phyloP scores from a whole-genome alignment of 2,113 vertebrate genomes.

The Hippocampus abdominalis region DNA sequence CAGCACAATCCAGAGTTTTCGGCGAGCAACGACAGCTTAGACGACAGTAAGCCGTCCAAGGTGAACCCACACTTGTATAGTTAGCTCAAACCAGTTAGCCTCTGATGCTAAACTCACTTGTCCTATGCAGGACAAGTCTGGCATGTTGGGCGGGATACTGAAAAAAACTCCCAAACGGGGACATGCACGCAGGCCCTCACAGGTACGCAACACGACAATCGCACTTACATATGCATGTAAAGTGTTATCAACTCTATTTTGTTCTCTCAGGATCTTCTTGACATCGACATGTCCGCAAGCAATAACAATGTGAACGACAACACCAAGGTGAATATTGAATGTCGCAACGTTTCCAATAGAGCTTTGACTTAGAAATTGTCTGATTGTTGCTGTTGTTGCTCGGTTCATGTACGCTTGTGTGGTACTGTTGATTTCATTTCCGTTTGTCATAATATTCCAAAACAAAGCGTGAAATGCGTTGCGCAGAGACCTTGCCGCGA shows the following conservation, averaged over 20 bases:
- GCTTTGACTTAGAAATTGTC: too few relatives aligned
- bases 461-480: too few relatives aligned
- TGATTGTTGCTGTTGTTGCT: too few relatives aligned
- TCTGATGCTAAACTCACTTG: constrained; percentile 7
- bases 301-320: background rate
- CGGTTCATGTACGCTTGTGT: too few relatives aligned
- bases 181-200: constrained; percentile 37
- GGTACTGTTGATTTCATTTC: too few relatives aligned
- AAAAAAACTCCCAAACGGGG: constrained; percentile 37
- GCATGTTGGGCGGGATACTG: constrained; percentile 24
- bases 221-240: background rate
- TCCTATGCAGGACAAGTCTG: constrained; percentile 42
- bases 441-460: too few relatives aligned
- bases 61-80: constrained; percentile 8
- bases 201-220: constrained; percentile 18
- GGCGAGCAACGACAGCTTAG: constrained; percentile 20
- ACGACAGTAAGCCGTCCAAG: constrained; percentile 37
- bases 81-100: background rate
- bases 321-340: background rate
- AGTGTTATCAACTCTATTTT: background rate
- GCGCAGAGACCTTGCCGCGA: too few relatives aligned
- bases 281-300: background rate
- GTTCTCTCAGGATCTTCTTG: background rate
- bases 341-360: background rate
- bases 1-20: constrained; percentile 35